phyloP scores from a whole-genome alignment of 2,797 vertebrate genomes.

The Enteromius argenteus region DNA sequence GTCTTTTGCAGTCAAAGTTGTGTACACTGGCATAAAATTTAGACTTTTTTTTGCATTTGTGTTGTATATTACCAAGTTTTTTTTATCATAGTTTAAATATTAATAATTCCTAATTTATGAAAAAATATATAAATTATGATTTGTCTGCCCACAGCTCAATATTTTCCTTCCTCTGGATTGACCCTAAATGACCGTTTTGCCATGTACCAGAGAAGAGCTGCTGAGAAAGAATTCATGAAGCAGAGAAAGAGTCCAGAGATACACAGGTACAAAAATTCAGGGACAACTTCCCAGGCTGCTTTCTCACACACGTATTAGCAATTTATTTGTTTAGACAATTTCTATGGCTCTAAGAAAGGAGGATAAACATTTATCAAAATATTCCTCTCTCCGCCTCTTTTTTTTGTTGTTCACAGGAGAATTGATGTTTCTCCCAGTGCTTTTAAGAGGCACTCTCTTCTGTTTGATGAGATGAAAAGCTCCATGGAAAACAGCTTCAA shows the following conservation, averaged over 20 bases:
- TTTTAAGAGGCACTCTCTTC: constrained; percentile 98
- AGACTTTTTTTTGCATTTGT: too few species aligned
- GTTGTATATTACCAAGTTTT: background rate
- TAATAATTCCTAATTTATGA: background rate
- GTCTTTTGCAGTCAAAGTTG: background rate
- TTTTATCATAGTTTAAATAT: background rate
- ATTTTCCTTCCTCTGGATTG: constrained; percentile 92
- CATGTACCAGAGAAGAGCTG: constrained; percentile 95
- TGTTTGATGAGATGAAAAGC: constrained; percentile 95
- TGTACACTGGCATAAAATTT: background rate
- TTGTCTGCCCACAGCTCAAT: constrained; percentile 83
- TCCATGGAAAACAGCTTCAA: constrained; percentile 94
- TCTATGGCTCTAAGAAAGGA: background rate
- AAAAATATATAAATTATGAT: background rate
- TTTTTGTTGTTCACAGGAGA: constrained; percentile 79
- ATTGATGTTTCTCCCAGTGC: constrained; percentile 99
- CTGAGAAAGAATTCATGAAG: constrained; percentile 92
- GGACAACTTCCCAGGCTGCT: constrained; percentile 61
- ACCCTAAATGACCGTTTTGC: constrained; percentile 97
- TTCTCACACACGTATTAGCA: background rate
- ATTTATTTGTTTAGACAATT: constrained; percentile 5
- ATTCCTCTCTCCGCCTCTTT: constrained; percentile 50
- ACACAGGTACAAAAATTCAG: constrained; percentile 87
- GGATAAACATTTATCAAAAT: constrained; percentile 6
- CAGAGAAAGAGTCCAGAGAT: constrained; percentile 98